Evolutionary conservation across 37 sponge, comb jelly and placozoan genomes (phyloP).

Genomic region (Ianthella basta): DNA sequence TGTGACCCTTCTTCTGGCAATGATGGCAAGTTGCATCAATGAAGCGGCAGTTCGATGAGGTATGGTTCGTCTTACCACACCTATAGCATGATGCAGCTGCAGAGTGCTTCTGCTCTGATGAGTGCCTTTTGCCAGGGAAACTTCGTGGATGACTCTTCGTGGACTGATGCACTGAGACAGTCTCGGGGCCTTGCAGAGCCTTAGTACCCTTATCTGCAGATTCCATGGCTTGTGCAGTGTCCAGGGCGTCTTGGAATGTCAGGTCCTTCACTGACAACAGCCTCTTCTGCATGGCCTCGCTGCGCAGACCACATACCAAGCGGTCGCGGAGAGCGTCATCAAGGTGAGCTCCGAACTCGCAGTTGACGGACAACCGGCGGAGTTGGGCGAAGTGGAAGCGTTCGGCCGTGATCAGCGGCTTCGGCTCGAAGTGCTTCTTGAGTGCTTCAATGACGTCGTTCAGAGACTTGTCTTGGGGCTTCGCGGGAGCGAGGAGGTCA

Average conservation of each 20-base stretch:
- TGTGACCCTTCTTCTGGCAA: no score
- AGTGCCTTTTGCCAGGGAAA: no score
- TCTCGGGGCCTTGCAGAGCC: no score
- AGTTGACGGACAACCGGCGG: not conserved
- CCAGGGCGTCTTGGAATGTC: not conserved
- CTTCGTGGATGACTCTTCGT: no score
- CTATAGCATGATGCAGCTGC: no score
- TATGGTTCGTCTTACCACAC: no score
- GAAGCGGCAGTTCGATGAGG: no score
- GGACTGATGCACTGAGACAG: no score
- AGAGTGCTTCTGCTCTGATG: no score
- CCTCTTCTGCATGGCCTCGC: not conserved
- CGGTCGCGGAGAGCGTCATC: constrained; percentile 9
- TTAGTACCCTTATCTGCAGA: no score
- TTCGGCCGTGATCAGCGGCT: not conserved
- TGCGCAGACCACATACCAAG: not conserved
- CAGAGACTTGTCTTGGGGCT: constrained; percentile 7
- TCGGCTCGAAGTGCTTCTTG: constrained; percentile 9
- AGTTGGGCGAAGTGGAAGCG: not conserved
- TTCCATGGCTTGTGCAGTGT: not conserved
- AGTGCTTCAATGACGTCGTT: not conserved
- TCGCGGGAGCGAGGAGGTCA: constrained; percentile 22
- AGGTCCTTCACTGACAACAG: not conserved
- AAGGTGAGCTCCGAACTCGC: not conserved
- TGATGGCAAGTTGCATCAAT: no score